phyloP scores from a whole-genome alignment of 1,140 invertebrate species.

The Habropoda laboriosa region DNA sequence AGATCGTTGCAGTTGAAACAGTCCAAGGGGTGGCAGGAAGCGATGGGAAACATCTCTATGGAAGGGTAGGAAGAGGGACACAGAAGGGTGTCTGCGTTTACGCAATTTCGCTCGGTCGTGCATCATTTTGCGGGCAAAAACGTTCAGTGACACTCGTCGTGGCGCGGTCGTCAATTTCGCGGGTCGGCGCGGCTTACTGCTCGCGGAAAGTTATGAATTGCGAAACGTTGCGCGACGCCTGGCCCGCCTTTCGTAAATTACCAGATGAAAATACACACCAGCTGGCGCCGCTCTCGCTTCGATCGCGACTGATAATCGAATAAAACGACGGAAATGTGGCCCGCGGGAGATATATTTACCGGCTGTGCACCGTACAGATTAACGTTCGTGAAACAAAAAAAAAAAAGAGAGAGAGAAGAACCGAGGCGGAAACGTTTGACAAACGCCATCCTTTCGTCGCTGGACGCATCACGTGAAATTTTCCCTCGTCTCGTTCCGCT shows the following conservation, averaged over 20 bases:
- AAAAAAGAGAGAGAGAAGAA: neutral
- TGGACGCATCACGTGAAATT: neutral
- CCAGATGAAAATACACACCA: conserved; percentile 16
- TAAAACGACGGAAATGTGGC: conserved; percentile 40
- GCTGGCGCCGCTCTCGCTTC: neutral
- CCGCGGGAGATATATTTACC: conserved; percentile 20
- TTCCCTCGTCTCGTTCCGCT: neutral
- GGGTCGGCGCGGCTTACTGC: neutral
- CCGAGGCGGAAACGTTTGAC: conserved; percentile 23
- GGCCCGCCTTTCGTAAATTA: conserved; percentile 30
- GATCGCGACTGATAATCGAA: conserved; percentile 44
- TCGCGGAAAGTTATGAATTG: conserved; percentile 42
- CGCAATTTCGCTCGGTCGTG: conserved; percentile 30
- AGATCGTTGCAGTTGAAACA: too few species aligned
- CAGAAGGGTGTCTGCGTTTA: neutral
- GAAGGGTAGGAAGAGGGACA: neutral
- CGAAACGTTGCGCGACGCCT: neutral
- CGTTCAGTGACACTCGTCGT: conserved; percentile 38
- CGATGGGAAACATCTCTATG: neutral
- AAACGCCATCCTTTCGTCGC: conserved; percentile 43
- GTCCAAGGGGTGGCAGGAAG: neutral
- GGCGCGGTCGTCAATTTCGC: conserved; percentile 35
- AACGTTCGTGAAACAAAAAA: neutral
- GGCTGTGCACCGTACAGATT: neutral
- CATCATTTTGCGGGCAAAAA: conserved; percentile 40